phyloP scores from a whole-genome alignment of 2,113 vertebrate species.

The Gila orcuttii region DNA sequence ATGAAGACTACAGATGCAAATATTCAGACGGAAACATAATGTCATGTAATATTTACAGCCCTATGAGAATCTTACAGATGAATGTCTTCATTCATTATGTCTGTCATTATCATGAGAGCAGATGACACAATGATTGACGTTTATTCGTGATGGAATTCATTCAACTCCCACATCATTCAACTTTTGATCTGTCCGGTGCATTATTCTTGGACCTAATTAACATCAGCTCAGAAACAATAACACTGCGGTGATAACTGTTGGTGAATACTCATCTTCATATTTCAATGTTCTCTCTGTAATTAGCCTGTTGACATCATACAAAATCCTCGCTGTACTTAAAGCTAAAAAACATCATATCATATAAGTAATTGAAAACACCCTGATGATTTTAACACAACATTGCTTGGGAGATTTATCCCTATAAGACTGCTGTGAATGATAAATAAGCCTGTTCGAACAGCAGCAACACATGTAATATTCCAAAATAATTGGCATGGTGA shows the following conservation, averaged over 20 bases:
- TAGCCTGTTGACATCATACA: slow-evolving; percentile 7
- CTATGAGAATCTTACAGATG: neutral
- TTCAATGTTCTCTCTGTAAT: slow-evolving; percentile 35
- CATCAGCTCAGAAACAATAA: slow-evolving; percentile 1
- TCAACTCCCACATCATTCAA: slow-evolving; percentile 16
- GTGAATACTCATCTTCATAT: slow-evolving; percentile 19
- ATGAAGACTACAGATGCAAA: neutral
- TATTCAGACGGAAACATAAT: neutral
- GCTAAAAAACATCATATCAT: neutral
- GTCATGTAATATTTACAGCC: neutral
- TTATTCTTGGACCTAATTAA: slow-evolving; percentile 22
- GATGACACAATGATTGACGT: slow-evolving; percentile 32
- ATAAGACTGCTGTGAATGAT: slow-evolving; percentile 8
- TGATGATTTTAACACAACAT: slow-evolving; percentile 11
- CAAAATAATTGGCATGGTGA: slow-evolving; percentile 35
- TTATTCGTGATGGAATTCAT: slow-evolving; percentile 22
- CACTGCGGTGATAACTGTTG: slow-evolving; percentile 5
- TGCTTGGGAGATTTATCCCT: neutral
- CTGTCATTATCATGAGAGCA: slow-evolving; percentile 3
- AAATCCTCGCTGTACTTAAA: slow-evolving; percentile 12
- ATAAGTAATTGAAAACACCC: slow-evolving; percentile 16
- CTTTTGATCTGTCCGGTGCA: slow-evolving; percentile 14
- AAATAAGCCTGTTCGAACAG: slow-evolving; percentile 30
- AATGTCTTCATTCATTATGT: slow-evolving; percentile 26
- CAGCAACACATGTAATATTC: slow-evolving; percentile 36